A percentile compares a stretch with the other conserved stretches of the same genome.
Evolutionary conservation across 92 coral and sea anemone species (phyloP).

Genomic region (Chrysogorgia sp.): DNA sequence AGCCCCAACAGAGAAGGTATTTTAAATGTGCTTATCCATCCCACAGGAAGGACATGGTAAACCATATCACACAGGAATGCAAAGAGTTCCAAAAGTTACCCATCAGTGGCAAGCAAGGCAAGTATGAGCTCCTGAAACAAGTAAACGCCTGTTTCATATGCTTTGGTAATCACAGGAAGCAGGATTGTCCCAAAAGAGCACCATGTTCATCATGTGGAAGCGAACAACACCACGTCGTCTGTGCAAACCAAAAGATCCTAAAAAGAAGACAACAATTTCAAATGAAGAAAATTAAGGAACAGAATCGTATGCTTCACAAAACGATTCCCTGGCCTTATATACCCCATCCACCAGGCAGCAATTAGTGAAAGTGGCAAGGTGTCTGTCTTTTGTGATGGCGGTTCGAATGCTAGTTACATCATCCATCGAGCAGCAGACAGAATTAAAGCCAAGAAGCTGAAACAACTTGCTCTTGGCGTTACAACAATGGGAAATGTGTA

Average conservation of each 20-base stretch:
- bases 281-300: conserved; percentile 34
- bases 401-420: conserved; percentile 63
- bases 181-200: conserved; percentile 56
- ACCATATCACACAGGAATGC: conserved; percentile 64
- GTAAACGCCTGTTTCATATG: conserved; percentile 66
- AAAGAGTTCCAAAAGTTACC: conserved; percentile 68
- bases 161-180: conserved; percentile 62
- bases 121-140: conserved; percentile 66
- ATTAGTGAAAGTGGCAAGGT: conserved; percentile 63
- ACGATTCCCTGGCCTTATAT: conserved; percentile 56
- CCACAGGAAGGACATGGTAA: conserved; percentile 62
- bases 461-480: conserved; percentile 53
- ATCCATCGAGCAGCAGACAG: conserved; percentile 71
- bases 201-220: conserved; percentile 65
- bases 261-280: conserved; percentile 15
- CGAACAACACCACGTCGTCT: conserved; percentile 58
- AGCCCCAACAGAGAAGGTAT: conserved; percentile 43
- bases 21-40: conserved; percentile 57
- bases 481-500: conserved; percentile 70
- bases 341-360: conserved; percentile 69
- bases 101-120: conserved; percentile 54
- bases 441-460: conserved; percentile 56
- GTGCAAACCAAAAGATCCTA: conserved; percentile 45
- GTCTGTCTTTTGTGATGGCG: conserved; percentile 67
- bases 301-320: conserved; percentile 42